Evolutionary conservation across 1,140 invertebrate species (phyloP), one percentile per base, ranked within the genome.

Genomic region (Elysia chlorotica): DNA sequence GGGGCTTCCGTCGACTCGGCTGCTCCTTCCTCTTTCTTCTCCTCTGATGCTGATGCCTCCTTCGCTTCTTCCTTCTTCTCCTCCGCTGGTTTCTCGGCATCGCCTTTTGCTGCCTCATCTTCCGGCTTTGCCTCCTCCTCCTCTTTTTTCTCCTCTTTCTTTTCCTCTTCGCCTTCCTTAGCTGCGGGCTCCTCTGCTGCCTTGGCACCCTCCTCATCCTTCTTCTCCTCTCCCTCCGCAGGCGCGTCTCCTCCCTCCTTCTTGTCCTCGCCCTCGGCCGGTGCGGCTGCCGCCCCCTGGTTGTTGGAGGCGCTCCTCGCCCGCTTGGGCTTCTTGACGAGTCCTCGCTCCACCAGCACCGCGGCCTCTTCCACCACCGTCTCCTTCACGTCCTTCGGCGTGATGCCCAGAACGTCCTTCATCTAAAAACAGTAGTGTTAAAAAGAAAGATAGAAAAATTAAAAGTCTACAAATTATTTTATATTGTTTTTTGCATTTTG

Each of bases 351-450:
- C 56, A 90, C 88, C 63, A 90, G 75, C 71, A 86, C 86, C 74
- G 89, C 87, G 5, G 87, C 88, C 84, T 88, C 89, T 59, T 90
- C 89, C 37, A 89, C 78, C 4, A 90, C 70, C 1, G 88, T 87
- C 10, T 86, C 83, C 70, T 88, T 85, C 6, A 81, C 67, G 63
- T 87, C 81, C 36, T 76, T 76, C 57, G 86, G 87, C 41, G 82
- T 80, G 23, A 89, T 83, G n/a, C 81, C 85, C 17, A 89, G 79
- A 21, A 87, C 75, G 56, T 85, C 82, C 76, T 84, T 85, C 81
- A 88, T 87, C 86, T 88, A 75, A 17, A 70, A 57, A 53, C 31
- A 48, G 33, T 23, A 65, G 5, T 31, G 5, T 31, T 25, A 31
- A 14, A n/a, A 31, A 66, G n/a, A 17, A n/a, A 5, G n/a, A 41